Evolutionary conservation across 2,797 vertebrate genomes (phyloP).

Genomic region (Sciurus vulgaris): DNA sequence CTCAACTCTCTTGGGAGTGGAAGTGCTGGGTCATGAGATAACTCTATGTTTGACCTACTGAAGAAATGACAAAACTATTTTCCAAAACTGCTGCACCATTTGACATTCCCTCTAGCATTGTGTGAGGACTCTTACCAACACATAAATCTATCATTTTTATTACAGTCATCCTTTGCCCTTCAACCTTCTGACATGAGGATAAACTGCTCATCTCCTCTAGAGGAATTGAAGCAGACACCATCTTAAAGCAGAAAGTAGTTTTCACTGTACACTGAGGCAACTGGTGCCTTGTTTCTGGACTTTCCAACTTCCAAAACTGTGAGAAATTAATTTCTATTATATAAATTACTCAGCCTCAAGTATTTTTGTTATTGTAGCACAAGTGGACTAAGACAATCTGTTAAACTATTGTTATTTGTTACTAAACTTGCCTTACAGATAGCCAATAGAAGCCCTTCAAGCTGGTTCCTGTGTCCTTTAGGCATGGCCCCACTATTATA

Average conservation of each 20-base stretch:
- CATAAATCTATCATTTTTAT: not conserved
- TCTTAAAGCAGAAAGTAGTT: not conserved
- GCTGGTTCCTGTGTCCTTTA: not conserved
- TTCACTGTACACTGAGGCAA: not conserved
- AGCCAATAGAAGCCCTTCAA: not conserved
- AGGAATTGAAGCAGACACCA: not conserved
- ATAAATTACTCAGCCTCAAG: not conserved
- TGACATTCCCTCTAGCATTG: not conserved
- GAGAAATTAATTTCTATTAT: not conserved
- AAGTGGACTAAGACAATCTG: not conserved
- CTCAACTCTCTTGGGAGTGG: not conserved
- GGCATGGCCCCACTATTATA: not conserved
- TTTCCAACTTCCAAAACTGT: not conserved
- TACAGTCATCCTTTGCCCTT: not conserved
- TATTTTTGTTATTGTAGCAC: not conserved
- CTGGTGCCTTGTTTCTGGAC: not conserved
- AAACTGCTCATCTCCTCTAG: not conserved
- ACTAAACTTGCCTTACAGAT: not conserved
- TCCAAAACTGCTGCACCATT: not conserved
- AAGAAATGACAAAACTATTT: conserved; percentile 17
- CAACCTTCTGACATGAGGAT: not conserved
- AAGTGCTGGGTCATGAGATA: not conserved
- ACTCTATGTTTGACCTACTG: not conserved
- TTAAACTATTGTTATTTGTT: not conserved
- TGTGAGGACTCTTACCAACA: not conserved